Conservation (phyloP, 2,113 vertebrate species). For the Okapia johnstoni region DNA sequence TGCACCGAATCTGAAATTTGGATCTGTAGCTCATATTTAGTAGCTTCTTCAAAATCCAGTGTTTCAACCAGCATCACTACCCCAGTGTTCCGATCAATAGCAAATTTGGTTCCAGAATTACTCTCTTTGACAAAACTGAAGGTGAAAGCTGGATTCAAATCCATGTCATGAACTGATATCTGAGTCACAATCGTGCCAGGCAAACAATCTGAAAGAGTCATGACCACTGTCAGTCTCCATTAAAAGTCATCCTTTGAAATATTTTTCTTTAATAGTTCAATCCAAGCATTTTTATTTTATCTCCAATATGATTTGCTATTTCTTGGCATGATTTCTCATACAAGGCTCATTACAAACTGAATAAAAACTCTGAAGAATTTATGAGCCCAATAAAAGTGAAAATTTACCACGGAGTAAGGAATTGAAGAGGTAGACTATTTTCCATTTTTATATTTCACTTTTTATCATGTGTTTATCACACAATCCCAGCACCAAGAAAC, state of each 20-base stretch:
- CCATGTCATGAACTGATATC: constrained; percentile 87
- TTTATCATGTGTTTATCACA: neutral
- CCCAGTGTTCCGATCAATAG: constrained; percentile 86
- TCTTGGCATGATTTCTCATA: constrained; percentile 47
- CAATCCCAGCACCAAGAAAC: neutral
- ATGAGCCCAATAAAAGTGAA: constrained; percentile 53
- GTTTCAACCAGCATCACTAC: constrained; percentile 80
- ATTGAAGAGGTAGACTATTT: neutral
- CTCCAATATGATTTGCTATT: constrained; percentile 30
- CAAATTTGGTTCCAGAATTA: constrained; percentile 82
- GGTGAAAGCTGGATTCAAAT: constrained; percentile 85
- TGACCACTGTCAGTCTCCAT: constrained; percentile 55
- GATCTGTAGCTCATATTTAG: constrained; percentile 80
- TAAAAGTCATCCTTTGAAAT: constrained; percentile 41
- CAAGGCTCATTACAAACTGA: constrained; percentile 34
- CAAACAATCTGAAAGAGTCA: constrained; percentile 83
- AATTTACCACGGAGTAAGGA: constrained; percentile 25
- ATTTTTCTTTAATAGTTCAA: neutral
- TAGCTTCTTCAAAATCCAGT: constrained; percentile 89
- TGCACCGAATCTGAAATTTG: constrained; percentile 88
- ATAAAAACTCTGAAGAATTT: constrained; percentile 57
- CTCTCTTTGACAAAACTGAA: constrained; percentile 84
- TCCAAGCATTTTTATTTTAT: constrained; percentile 39
- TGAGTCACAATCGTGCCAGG: constrained; percentile 85
- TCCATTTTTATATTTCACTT: constrained; percentile 20